Base-by-base conservation (phyloP, 2,113 vertebrate genomes). In the Amazona vittata region DNA sequence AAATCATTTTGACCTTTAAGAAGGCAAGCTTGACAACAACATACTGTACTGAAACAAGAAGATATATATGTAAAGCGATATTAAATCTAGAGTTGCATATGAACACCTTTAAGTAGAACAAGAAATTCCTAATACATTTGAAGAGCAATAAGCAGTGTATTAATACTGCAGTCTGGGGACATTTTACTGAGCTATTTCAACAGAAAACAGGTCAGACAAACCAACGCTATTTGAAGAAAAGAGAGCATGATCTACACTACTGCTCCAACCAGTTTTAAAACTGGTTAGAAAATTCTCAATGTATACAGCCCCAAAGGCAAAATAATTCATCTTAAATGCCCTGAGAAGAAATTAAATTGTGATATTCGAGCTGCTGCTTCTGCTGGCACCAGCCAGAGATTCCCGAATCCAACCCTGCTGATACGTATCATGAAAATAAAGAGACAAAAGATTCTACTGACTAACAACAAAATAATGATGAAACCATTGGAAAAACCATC, bases 141-240 rank as follows among this genome's bases (percentile, higher is more conserved):
- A 89, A 76, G 62, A 93, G 74, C 64, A 92, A 60, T 65, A 92
- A 92, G 50, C 60, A 79, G 29, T 3, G n/a, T 41, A 83, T 83
- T 82, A 95, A 76, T 57, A 69, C 21, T 31, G 49, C 25, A 80
- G 28, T 78, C 74, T 64, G 15, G n/a, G 69, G 55, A 55, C 43
- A 84, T 79, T 89, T 93, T 65, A 78, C n/a, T 44, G 52, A 86
- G 50, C 47, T 86, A 57, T 73, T 96, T 89, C 47, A 62, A 71
- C 29, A 89, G 64, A 78, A 88, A 92, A 86, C 77, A 89, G 77
- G 80, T 84, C 86, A 93, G 78, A 90, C 92, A 86, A 86, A 84
- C 12, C 35, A 75, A 47, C 0, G 0, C 4, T 82, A 55, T 39
- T 62, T 77, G 74, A 82, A 80, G 62, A 83, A 53, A 50, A 63